Conservation (phyloP, 2,888 invertebrate genomes). For the Brachylomia viminalis region DNA sequence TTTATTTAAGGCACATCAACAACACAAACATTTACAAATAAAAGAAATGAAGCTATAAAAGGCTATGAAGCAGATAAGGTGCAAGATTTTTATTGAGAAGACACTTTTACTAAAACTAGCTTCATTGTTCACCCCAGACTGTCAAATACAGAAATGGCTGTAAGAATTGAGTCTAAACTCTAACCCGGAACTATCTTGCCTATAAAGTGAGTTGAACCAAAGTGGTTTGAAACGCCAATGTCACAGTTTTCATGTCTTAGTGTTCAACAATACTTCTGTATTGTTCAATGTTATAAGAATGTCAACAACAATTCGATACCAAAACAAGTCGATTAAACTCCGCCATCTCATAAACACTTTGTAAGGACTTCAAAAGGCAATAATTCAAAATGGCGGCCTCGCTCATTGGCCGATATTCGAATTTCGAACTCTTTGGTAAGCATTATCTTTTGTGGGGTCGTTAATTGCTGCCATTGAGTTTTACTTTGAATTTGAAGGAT, state of each 20-base stretch:
- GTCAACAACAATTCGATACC: conserved; percentile 13
- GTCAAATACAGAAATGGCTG: neutral
- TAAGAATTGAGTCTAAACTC: too few species aligned
- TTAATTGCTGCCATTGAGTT: conserved; percentile 58
- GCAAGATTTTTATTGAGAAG: neutral
- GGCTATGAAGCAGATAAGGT: neutral
- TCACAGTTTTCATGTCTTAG: neutral
- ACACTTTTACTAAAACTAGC: neutral
- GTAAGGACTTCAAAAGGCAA: conserved; percentile 54
- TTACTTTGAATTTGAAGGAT: conserved; percentile 50
- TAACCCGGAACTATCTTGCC: neutral
- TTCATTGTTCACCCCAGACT: neutral
- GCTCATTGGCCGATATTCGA: conserved; percentile 65
- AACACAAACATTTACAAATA: too few species aligned
- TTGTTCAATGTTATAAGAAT: neutral
- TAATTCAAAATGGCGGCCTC: conserved; percentile 68
- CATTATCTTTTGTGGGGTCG: conserved; percentile 56
- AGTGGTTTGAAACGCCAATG: neutral
- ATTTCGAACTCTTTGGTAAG: conserved; percentile 67
- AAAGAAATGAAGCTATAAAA: too few species aligned
- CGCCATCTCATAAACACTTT: conserved; percentile 51
- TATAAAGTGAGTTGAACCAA: neutral
- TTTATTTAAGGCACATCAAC: too few species aligned
- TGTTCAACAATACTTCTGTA: neutral
- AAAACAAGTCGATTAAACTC: conserved; percentile 47